These are phyloP conservation scores for Butorides virescens DNA, from an alignment of 2,113 vertebrate species.

Conservation along the genomic window DNA sequence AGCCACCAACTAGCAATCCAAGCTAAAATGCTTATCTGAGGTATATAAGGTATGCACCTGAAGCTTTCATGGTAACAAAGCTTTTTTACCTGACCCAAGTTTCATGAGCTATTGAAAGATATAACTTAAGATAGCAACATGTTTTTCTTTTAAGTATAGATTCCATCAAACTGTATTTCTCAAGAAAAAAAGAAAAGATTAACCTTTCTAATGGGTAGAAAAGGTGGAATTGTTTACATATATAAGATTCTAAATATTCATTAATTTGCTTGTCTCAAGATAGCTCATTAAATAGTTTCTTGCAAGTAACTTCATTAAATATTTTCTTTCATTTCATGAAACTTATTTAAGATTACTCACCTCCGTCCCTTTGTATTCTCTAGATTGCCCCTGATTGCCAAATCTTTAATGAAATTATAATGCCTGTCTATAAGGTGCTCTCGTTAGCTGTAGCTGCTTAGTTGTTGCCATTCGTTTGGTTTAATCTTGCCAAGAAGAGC, in stretches of 20 bases:
- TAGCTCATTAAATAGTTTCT: slow-evolving; percentile 2
- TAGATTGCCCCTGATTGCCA: background rate
- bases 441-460: slow-evolving; percentile 1
- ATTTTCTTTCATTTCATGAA: slow-evolving; percentile 26
- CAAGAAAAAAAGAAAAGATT: background rate
- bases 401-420: slow-evolving; percentile 38
- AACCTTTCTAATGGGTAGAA: background rate
- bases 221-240: background rate
- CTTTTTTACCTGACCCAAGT: background rate
- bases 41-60: background rate
- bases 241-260: background rate
- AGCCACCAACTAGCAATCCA: background rate
- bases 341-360: background rate
- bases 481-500: slow-evolving; percentile 27
- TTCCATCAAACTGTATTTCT: background rate
- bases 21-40: background rate
- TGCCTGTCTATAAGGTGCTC: background rate
- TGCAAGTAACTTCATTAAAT: background rate
- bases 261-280: background rate
- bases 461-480: slow-evolving; percentile 3
- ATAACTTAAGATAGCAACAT: background rate
- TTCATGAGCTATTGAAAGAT: background rate
- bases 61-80: background rate
- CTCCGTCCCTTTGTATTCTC: background rate
- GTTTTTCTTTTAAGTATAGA: background rate